Evolutionary conservation across 2,888 invertebrate genomes (phyloP), one percentile per base, ranked within the genome.

Genomic region (Lasioglossum morio): DNA sequence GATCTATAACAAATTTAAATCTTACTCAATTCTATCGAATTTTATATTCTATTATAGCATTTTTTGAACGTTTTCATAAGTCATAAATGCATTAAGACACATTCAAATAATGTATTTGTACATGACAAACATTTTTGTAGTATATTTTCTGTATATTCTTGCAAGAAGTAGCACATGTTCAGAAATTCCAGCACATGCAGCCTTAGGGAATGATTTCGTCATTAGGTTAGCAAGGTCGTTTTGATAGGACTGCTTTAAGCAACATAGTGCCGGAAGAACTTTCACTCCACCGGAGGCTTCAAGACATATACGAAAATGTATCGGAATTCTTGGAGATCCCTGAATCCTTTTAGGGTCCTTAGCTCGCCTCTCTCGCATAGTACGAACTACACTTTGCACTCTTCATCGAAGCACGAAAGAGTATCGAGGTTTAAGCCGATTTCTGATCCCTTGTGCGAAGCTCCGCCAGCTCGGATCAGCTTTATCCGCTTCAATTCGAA

Each of bases 341-440:
- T 12, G 74, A 85, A 90, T 88, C 87, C 86, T 87, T 88, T 89
- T 79, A 90, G 85, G 85, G 87, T 85, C 63, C 89, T 88, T 88
- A 84, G 76, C 77, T 77, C 74, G 72, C 84, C 78, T 74, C 78
- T 82, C 78, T 84, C 80, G 86, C 80, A 77, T 75, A 76, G 82
- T 81, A 86, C 89, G 82, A 85, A 87, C 88, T 79, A 88, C 88
- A 86, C 89, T 89, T 91, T 86, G 87, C 89, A 91, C 90, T 92
- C 89, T 90, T 91, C 91, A 85, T 86, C 79, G 87, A 82, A 87
- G 82, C 81, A 86, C 87, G 72, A 74, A 77, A 57, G 76, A 83
- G 87, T 85, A 89, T 87, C 84, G 87, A 77, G 84, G 78, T 85
- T 90, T 90, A 90, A 90, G 87, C 87, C 89, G 89, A 91, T 91